Conservation (phyloP, 2,888 invertebrate species). For the Drosophila antonietae region DNA sequence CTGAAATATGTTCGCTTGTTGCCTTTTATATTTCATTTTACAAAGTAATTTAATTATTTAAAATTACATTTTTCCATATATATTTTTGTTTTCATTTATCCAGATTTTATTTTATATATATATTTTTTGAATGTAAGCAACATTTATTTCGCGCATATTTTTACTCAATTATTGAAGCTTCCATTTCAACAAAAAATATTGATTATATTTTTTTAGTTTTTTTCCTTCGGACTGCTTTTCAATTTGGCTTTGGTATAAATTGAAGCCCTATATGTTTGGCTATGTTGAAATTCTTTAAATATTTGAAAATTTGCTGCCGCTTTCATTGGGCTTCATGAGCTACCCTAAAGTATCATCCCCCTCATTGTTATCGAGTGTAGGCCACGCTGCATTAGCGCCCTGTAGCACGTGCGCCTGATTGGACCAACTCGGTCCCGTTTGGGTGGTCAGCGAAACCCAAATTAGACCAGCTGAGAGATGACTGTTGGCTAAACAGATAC, state of each 20-base stretch:
- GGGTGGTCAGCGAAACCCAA: conserved; percentile 39
- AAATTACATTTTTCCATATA: neutral
- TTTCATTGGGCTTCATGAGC: conserved; percentile 18
- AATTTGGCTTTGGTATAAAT: neutral
- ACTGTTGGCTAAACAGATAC: conserved; percentile 28
- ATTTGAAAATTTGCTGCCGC: conserved; percentile 1
- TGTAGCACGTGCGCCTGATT: conserved; percentile 50
- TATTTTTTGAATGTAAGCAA: neutral
- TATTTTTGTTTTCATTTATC: neutral
- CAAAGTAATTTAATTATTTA: conserved; percentile 1
- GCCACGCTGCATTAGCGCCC: conserved; percentile 36
- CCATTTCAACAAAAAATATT: conserved; percentile 2
- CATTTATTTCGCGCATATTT: neutral
- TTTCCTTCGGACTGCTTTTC: neutral
- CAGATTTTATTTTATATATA: neutral
- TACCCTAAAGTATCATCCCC: conserved; percentile 35
- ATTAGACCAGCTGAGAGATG: conserved; percentile 45
- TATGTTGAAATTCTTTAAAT: conserved; percentile 2
- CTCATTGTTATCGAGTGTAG: neutral
- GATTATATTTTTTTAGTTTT: neutral
- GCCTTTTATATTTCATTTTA: neutral
- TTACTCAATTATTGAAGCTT: neutral
- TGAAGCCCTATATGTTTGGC: conserved; percentile 19
- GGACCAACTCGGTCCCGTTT: conserved; percentile 29
- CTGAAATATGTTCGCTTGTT: neutral